phyloP scores from a whole-genome alignment of 2,888 invertebrate species.

The Gymnocheta viridis region DNA sequence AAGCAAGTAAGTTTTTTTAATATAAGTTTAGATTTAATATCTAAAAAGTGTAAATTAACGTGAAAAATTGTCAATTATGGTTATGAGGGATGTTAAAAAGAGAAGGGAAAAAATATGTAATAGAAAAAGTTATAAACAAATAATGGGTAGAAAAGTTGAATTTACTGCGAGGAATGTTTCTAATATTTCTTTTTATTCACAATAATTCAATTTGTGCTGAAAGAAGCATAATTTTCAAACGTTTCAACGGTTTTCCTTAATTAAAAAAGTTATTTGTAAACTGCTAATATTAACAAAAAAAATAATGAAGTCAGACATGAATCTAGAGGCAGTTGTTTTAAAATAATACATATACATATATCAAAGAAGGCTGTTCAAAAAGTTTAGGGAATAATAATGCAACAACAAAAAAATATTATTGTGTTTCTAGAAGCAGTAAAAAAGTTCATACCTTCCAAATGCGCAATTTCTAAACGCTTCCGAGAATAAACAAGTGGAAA shows the following conservation, averaged over 20 bases:
- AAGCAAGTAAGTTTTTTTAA: conserved; percentile 6
- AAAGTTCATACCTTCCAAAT: too few species aligned
- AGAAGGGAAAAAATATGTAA: background rate
- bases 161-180: background rate
- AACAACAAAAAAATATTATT: too few species aligned
- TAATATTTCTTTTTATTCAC: background rate
- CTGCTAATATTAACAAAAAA: conserved; percentile 59
- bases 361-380: conserved; percentile 2
- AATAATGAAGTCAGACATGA: conserved; percentile 44
- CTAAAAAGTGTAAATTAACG: conserved; percentile 60
- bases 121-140: background rate
- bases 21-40: conserved; percentile 43
- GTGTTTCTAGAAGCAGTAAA: too few species aligned
- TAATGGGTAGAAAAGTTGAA: background rate
- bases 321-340: conserved; percentile 43
- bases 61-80: conserved; percentile 51
- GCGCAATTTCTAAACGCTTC: too few species aligned
- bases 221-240: conserved; percentile 54
- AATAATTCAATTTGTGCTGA: conserved; percentile 35
- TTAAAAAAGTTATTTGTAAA: conserved; percentile 62
- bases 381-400: background rate
- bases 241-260: conserved; percentile 56
- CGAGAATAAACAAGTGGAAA: too few species aligned
- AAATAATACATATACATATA: conserved; percentile 26
- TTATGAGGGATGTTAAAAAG: conserved; percentile 31